Evolutionary conservation across 2,888 invertebrate species (phyloP).

Genomic region (Tachina grossa): DNA sequence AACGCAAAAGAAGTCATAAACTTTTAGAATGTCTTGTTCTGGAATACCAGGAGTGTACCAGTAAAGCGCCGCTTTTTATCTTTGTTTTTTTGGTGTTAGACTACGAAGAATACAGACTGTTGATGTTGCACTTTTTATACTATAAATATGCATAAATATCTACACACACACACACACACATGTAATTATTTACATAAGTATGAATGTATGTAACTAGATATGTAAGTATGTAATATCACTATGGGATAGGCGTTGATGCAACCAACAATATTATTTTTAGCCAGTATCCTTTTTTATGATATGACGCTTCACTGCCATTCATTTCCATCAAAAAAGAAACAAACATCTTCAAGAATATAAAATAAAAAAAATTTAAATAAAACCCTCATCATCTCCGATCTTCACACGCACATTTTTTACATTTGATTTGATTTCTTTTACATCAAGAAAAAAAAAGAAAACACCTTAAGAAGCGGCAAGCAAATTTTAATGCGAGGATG

Average conservation of each 20-base stretch:
- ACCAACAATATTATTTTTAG: conserved; percentile 51
- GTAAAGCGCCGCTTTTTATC: conserved; percentile 16
- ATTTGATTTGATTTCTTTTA: conserved; percentile 42
- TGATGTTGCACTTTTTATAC: conserved; percentile 52
- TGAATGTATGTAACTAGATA: not conserved
- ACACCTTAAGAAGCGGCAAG: conserved; percentile 41
- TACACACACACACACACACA: not conserved
- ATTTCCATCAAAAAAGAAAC: conserved; percentile 47
- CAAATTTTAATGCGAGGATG: conserved; percentile 44
- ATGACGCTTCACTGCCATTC: conserved; percentile 52
- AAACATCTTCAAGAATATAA: conserved; percentile 2
- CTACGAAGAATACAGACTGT: not conserved
- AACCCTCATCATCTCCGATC: conserved; percentile 70
- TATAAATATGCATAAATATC: not conserved
- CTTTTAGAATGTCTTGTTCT: conserved; percentile 58
- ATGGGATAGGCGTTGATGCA: conserved; percentile 40
- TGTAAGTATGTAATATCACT: not conserved
- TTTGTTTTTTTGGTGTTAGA: conserved; percentile 26
- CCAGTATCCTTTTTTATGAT: conserved; percentile 56
- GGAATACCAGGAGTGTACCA: conserved; percentile 15
- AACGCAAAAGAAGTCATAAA: conserved; percentile 57
- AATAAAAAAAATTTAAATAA: conserved; percentile 66
- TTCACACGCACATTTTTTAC: conserved; percentile 69
- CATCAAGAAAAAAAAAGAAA: conserved; percentile 31
- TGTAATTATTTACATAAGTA: not conserved